A percentile compares a stretch with the other conserved stretches of the same genome.
Evolutionary conservation across 2,888 invertebrate genomes (phyloP).

Genomic region (Clivina fossor): DNA sequence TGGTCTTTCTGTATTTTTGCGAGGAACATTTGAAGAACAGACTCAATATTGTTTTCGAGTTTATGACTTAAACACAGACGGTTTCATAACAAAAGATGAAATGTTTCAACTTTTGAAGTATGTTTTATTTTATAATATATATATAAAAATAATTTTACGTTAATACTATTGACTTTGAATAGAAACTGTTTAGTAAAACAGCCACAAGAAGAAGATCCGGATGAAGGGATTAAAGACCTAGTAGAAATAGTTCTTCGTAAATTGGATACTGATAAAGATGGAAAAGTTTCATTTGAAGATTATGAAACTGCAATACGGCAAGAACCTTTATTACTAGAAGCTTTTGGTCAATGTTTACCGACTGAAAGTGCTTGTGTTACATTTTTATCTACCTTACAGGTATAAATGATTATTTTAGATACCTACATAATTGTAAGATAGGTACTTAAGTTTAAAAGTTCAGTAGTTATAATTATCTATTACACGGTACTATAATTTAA

Average conservation of each 20-base stretch:
- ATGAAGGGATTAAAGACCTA: conserved; percentile 74
- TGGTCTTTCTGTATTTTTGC: conserved; percentile 68
- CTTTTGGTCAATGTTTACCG: conserved; percentile 75
- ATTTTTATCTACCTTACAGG: conserved; percentile 48
- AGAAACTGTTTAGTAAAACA: conserved; percentile 63
- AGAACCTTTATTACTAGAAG: conserved; percentile 72
- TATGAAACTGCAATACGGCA: conserved; percentile 64
- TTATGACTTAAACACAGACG: conserved; percentile 71
- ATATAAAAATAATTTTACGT: background rate
- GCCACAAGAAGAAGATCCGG: conserved; percentile 72
- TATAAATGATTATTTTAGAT: too few relatives aligned
- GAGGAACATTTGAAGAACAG: conserved; percentile 65
- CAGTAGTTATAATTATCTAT: too few relatives aligned
- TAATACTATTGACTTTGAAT: conserved; percentile 5
- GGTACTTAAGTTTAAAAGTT: too few relatives aligned
- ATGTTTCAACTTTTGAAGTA: conserved; percentile 69
- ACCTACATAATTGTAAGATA: too few relatives aligned
- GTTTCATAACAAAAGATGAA: conserved; percentile 70
- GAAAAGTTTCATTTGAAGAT: conserved; percentile 69
- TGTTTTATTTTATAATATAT: conserved; percentile 10
- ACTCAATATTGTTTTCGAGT: conserved; percentile 69
- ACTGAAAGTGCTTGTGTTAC: conserved; percentile 57
- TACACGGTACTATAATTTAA: too few relatives aligned
- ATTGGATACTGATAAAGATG: conserved; percentile 75
- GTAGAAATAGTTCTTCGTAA: conserved; percentile 72